These are phyloP conservation scores for Parthenolecanium corni DNA, from an alignment of 2,888 invertebrate species.

Conservation along the genomic window DNA sequence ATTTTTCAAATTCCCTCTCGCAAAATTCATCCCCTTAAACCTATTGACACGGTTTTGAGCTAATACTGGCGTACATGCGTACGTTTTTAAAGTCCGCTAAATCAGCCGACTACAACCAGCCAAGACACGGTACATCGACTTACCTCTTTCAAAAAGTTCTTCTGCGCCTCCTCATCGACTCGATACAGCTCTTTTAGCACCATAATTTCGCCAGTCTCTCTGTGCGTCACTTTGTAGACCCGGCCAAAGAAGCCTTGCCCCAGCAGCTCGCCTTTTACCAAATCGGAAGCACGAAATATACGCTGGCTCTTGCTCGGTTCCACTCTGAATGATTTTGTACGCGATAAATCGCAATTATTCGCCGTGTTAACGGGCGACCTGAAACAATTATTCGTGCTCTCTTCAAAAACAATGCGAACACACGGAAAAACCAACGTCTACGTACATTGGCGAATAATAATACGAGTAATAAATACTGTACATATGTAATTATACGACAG, in stretches of 20 bases:
- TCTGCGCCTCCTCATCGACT: slow-evolving; percentile 87
- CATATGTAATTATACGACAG: too few relatives aligned
- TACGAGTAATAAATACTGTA: too few relatives aligned
- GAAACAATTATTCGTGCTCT: neutral
- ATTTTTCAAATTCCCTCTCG: too few relatives aligned
- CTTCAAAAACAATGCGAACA: neutral
- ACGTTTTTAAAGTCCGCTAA: too few relatives aligned
- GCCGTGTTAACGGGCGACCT: slow-evolving; percentile 34
- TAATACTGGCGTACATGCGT: too few relatives aligned
- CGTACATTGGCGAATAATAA: too few relatives aligned
- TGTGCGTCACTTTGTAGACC: slow-evolving; percentile 81
- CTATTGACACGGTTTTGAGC: too few relatives aligned
- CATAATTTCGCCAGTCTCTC: slow-evolving; percentile 84
- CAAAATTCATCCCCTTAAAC: too few relatives aligned
- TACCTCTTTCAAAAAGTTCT: slow-evolving; percentile 85
- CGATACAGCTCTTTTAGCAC: slow-evolving; percentile 86
- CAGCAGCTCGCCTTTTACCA: slow-evolving; percentile 72
- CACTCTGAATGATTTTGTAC: slow-evolving; percentile 78
- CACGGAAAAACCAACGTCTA: too few relatives aligned
- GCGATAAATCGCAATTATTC: slow-evolving; percentile 56
- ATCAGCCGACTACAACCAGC: too few relatives aligned
- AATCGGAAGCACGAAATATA: slow-evolving; percentile 82
- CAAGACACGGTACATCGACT: too few relatives aligned
- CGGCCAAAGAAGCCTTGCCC: slow-evolving; percentile 90
- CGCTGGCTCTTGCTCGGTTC: slow-evolving; percentile 51